Percentiles rank a stretch among this genome's conserved stretches.
Evolutionary conservation across 2,113 vertebrate species (phyloP).

Genomic region (Ochotona princeps): DNA sequence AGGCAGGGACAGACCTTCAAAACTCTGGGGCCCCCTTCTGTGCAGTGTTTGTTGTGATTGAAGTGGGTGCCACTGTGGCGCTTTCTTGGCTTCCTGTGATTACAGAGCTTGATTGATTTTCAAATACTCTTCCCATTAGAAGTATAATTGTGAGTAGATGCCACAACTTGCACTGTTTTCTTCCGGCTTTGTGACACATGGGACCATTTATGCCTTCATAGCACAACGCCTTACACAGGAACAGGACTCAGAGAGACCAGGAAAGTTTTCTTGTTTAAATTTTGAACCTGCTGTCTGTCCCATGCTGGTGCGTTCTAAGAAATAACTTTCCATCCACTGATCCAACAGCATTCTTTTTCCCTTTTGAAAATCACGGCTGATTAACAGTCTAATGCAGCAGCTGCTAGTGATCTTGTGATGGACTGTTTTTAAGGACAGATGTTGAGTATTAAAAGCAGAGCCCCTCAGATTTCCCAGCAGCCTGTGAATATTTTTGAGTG

Average conservation of each 20-base stretch:
- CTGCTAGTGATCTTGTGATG: slow-evolving; percentile 85
- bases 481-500: slow-evolving; percentile 43
- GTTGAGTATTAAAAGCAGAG: slow-evolving; percentile 81
- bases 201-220: slow-evolving; percentile 56
- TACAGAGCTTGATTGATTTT: not conserved
- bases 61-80: not conserved
- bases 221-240: slow-evolving; percentile 29
- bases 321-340: slow-evolving; percentile 81
- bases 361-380: slow-evolving; percentile 84
- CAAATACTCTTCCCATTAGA: not conserved
- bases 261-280: slow-evolving; percentile 72
- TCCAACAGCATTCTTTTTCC: slow-evolving; percentile 81
- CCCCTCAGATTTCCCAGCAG: slow-evolving; percentile 61
- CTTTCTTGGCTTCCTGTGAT: not conserved
- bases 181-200: slow-evolving; percentile 58
- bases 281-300: slow-evolving; percentile 57
- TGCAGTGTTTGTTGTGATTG: not conserved
- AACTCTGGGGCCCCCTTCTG: not conserved
- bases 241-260: slow-evolving; percentile 68
- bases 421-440: slow-evolving; percentile 84
- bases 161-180: slow-evolving; percentile 32
- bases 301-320: slow-evolving; percentile 73
- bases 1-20: not conserved
- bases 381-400: slow-evolving; percentile 84
- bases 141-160: slow-evolving; percentile 46